phyloP scores from a whole-genome alignment of 1,140 invertebrate species.

The Papilio machaon region DNA sequence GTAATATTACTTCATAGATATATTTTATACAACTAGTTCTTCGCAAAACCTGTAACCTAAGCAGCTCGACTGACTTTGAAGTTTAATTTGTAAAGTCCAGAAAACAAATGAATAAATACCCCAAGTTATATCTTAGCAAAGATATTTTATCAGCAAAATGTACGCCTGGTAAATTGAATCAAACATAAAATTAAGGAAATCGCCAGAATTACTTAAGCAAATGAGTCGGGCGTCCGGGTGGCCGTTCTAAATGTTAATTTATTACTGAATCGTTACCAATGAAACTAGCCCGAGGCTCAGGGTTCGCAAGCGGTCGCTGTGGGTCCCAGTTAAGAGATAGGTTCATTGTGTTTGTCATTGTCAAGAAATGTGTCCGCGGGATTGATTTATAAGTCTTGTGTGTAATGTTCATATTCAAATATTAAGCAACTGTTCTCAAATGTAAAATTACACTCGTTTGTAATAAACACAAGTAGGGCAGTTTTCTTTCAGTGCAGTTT shows the following conservation, averaged over 20 bases:
- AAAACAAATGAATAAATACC: conserved; percentile 4
- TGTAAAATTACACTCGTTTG: neutral
- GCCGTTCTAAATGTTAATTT: conserved; percentile 29
- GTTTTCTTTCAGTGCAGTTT: neutral
- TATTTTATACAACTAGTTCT: too few relatives aligned
- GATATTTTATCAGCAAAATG: conserved; percentile 9
- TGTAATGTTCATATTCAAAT: neutral
- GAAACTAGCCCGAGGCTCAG: neutral
- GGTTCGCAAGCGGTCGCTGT: neutral
- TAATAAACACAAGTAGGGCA: neutral
- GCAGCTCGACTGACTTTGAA: too few relatives aligned
- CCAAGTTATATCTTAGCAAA: neutral
- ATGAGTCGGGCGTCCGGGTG: conserved; percentile 26
- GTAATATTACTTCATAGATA: too few relatives aligned
- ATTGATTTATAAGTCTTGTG: conserved; percentile 10
- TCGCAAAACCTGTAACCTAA: too few relatives aligned
- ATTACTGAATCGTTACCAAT: conserved; percentile 15
- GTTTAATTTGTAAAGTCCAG: neutral
- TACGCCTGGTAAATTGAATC: conserved; percentile 22
- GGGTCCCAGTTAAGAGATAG: neutral
- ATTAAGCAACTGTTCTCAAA: neutral
- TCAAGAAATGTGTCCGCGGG: neutral
- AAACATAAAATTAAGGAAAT: conserved; percentile 31
- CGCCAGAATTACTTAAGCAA: conserved; percentile 36
- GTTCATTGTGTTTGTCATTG: conserved; percentile 19